Evolutionary conservation across 2,797 vertebrate species (phyloP).

Genomic region (Amazona ochrocephala): DNA sequence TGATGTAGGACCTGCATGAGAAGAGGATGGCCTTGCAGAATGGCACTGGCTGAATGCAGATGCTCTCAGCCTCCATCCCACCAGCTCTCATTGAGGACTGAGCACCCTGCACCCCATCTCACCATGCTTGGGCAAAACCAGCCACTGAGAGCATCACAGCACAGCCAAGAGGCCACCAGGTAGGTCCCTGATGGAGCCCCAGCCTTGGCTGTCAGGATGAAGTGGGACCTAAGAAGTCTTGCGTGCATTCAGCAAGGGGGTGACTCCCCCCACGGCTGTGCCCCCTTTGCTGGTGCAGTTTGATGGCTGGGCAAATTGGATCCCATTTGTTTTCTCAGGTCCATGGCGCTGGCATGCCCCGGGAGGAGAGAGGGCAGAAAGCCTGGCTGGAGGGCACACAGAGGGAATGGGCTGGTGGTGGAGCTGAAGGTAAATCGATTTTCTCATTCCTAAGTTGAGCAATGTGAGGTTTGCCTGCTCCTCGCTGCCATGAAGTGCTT

Average conservation of each 20-base stretch:
- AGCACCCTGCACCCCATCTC: background rate
- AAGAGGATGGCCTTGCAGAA: background rate
- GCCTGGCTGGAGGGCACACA: background rate
- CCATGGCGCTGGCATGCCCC: rapidly evolving
- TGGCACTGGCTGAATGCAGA: background rate
- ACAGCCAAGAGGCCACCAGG: background rate
- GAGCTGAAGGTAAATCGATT: slow-evolving; percentile 9
- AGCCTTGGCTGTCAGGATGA: background rate
- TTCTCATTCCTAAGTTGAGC: background rate
- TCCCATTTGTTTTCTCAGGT: background rate
- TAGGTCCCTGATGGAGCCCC: background rate
- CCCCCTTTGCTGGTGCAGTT: background rate
- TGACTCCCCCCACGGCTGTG: background rate
- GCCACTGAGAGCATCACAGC: background rate
- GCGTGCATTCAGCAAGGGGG: background rate
- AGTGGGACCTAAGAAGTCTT: background rate
- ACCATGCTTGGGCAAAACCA: background rate
- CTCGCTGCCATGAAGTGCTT: background rate
- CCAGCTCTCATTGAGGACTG: background rate
- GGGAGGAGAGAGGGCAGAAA: background rate
- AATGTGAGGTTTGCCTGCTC: background rate
- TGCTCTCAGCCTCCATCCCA: background rate
- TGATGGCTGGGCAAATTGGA: background rate
- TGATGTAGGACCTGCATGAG: background rate
- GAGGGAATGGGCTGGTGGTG: background rate